Base-by-base conservation (phyloP, 2,113 vertebrate genomes). In the Mohoua ochrocephala region DNA sequence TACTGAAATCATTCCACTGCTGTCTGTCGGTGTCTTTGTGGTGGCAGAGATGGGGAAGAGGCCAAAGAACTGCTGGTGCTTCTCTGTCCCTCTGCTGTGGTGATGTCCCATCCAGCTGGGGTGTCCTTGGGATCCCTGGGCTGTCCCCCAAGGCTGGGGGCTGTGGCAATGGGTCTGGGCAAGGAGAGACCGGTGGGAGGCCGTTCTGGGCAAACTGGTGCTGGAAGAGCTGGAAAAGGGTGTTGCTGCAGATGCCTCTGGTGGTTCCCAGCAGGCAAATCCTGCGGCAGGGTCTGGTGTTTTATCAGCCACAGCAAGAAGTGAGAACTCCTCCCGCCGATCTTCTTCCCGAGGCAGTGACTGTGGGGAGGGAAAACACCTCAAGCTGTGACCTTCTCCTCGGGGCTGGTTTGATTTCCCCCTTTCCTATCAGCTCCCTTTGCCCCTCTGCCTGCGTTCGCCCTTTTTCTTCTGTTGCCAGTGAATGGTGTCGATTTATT, bases 231-330 rank as follows among this genome's bases (percentile, higher is more conserved):
- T 76, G 68, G 35, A 15, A 26, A n/a, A 75, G 31, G 44, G 26
- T 0, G 0, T 12, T 56, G 81, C 53, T 87, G 86, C 47, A 30
- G 37, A 45, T 61, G 44, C 7, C 30, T 69, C 45, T 1, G 5
- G 26, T 64, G 7, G 2, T 45, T 81, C 77, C 63, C 81, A 54
- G 86, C 79, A 80, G 82, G 53, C 49, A 54, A 76, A 45, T 74
- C 67, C 67, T 35, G 15, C 10, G 44, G 47, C 60, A 64, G 39
- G 49, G 10, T 53, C 61, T 91, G 84, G 14, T 42, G 57, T 81
- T 89, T 84, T 54, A 87, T 80, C 87, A 80, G 85, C 76, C 87
- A 7, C 87, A 54, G 65, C 17, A 6, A 88, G 63, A 39, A 77
- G 76, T 21, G 86, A 71, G 56, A 81, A 28, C 35, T 91, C 74